Evolutionary conservation across 2,113 vertebrate species (phyloP).

Genomic region (Nansenia antarctica): DNA sequence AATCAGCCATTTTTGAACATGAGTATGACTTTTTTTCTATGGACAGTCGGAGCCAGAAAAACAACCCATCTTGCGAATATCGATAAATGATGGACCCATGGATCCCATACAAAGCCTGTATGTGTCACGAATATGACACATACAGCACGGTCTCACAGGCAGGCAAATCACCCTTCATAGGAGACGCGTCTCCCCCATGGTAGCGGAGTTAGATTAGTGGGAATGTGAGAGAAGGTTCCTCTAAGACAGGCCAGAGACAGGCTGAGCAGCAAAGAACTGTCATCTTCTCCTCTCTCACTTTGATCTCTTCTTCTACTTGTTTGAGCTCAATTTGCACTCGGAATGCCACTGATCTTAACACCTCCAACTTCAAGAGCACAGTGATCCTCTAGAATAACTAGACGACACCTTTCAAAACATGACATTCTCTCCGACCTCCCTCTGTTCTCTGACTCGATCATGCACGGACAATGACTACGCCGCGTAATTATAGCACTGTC

Average conservation of each 20-base stretch:
- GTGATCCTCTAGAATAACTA: too few species aligned
- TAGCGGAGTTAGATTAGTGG: constrained; percentile 26
- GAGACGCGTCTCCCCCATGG: constrained; percentile 11
- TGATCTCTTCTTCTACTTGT: constrained; percentile 27
- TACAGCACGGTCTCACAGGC: too few species aligned
- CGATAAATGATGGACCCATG: too few species aligned
- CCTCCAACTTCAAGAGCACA: neutral
- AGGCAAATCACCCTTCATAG: too few species aligned
- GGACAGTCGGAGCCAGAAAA: too few species aligned
- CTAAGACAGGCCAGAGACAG: constrained; percentile 22
- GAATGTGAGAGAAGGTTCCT: constrained; percentile 10
- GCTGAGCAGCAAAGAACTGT: constrained; percentile 19
- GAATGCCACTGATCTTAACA: constrained; percentile 19
- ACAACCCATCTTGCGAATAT: too few species aligned
- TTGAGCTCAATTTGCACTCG: constrained; percentile 6
- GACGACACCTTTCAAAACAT: neutral
- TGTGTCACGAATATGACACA: too few species aligned
- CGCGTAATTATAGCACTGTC: neutral
- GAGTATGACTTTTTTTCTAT: too few species aligned
- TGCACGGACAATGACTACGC: neutral
- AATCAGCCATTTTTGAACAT: too few species aligned
- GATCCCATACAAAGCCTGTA: too few species aligned
- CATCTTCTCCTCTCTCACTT: constrained; percentile 22
- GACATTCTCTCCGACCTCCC: neutral
- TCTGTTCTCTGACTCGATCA: neutral